Conservation (phyloP, 2,797 vertebrate genomes). For the Salarias fasciatus region DNA sequence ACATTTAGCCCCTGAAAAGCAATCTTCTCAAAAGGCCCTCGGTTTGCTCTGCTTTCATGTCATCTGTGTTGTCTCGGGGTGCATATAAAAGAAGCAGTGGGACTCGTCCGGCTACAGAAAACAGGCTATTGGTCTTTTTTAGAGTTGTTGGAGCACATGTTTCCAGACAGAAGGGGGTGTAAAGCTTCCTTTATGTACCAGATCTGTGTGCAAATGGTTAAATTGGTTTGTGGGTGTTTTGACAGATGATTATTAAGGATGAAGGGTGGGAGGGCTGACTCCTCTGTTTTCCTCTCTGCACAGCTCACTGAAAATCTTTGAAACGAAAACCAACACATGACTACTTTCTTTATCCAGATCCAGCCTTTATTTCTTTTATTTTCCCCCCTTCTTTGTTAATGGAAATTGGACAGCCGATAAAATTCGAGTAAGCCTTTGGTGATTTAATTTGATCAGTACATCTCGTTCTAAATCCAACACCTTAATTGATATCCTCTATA, state of each 20-base stretch:
- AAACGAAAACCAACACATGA: constrained; percentile 73
- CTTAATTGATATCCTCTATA: constrained; percentile 61
- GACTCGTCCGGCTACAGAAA: constrained; percentile 81
- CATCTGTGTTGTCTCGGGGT: constrained; percentile 79
- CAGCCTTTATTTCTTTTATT: constrained; percentile 34
- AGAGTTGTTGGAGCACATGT: constrained; percentile 87
- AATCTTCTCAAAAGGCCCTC: constrained; percentile 88
- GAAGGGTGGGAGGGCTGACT: constrained; percentile 80
- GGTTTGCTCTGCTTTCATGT: constrained; percentile 85
- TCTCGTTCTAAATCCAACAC: constrained; percentile 8
- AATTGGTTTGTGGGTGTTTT: constrained; percentile 88
- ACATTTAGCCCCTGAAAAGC: constrained; percentile 89
- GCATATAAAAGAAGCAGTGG: constrained; percentile 83
- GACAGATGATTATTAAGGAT: constrained; percentile 86
- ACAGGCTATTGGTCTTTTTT: constrained; percentile 85
- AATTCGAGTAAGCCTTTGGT: constrained; percentile 31
- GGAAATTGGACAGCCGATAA: constrained; percentile 56
- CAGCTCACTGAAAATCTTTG: constrained; percentile 69
- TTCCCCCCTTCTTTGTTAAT: constrained; percentile 15
- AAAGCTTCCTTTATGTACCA: constrained; percentile 80
- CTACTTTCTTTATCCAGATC: constrained; percentile 57
- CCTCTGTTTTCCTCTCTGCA: constrained; percentile 64
- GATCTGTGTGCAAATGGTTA: constrained; percentile 85
- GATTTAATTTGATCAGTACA: constrained; percentile 38
- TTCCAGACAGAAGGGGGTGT: constrained; percentile 77